Evolutionary conservation across 1,140 invertebrate species (phyloP).

Genomic region (Micrasema longulum): DNA sequence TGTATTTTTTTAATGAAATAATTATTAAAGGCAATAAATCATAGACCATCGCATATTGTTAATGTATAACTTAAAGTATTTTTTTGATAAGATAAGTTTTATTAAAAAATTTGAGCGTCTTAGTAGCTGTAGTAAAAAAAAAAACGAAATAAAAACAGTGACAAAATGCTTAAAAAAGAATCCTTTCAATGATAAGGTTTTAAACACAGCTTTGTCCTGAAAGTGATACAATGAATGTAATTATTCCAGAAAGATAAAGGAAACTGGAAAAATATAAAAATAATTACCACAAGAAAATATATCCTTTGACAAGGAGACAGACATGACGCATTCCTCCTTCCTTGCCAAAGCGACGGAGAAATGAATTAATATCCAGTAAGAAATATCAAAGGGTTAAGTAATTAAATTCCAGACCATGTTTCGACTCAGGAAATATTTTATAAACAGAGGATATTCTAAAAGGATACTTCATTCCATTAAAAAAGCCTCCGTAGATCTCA

Average conservation of each 20-base stretch:
- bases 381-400: conserved; percentile 39
- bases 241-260: conserved; percentile 12
- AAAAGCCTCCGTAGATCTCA: conserved; percentile 5
- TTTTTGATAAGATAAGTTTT: no score
- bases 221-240: conserved; percentile 18
- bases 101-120: no score
- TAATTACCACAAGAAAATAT: conserved; percentile 15
- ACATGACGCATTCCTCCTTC: neutral
- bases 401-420: conserved; percentile 20
- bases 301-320: conserved; percentile 10
- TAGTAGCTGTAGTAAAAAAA: no score
- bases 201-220: neutral
- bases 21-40: no score
- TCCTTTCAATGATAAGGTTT: no score
- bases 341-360: conserved; percentile 18
- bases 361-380: conserved; percentile 32
- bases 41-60: no score
- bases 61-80: no score
- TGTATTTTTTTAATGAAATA: no score
- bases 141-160: no score
- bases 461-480: conserved; percentile 31
- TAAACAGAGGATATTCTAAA: conserved; percentile 18
- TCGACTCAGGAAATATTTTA: conserved; percentile 1
- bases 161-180: no score
- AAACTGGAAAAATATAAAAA: conserved; percentile 20